Conservation (phyloP, 2,113 vertebrate species). For the Stigmatopora argus region DNA sequence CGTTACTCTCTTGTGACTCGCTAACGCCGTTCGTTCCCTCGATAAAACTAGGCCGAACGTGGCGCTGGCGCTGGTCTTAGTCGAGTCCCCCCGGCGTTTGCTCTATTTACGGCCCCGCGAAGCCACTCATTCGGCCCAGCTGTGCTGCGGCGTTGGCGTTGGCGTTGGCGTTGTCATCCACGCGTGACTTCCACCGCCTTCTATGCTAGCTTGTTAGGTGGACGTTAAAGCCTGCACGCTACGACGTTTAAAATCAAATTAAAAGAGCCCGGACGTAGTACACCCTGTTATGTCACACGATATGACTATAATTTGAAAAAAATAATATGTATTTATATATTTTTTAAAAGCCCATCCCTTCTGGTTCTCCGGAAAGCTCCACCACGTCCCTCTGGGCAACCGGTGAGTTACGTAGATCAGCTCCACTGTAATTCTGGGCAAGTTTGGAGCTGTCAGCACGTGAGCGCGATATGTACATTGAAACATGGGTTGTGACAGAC, state of each 20-base stretch:
- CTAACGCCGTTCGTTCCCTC: conserved; percentile 10
- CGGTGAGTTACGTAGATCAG: neutral
- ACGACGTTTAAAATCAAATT: neutral
- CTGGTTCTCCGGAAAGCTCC: neutral
- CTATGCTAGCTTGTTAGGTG: conserved; percentile 6
- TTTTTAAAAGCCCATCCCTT: neutral
- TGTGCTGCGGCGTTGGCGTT: conserved; percentile 29
- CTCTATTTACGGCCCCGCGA: conserved; percentile 7
- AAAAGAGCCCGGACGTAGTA: neutral
- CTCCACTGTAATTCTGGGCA: neutral
- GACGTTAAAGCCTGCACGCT: neutral
- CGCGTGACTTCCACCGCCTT: conserved; percentile 53
- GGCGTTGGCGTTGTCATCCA: conserved; percentile 42
- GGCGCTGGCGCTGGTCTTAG: neutral
- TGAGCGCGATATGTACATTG: neutral
- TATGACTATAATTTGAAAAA: too few relatives aligned
- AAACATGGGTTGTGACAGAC: neutral
- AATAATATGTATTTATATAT: too few relatives aligned
- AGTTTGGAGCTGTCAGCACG: neutral
- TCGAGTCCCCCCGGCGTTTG: too few relatives aligned
- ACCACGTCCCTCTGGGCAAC: neutral
- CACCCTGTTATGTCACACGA: conserved; percentile 3
- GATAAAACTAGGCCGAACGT: neutral
- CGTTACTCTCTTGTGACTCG: conserved; percentile 49
- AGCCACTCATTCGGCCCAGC: conserved; percentile 23